phyloP scores from a whole-genome alignment of 2,113 vertebrate species.

The Micronisus gabar region DNA sequence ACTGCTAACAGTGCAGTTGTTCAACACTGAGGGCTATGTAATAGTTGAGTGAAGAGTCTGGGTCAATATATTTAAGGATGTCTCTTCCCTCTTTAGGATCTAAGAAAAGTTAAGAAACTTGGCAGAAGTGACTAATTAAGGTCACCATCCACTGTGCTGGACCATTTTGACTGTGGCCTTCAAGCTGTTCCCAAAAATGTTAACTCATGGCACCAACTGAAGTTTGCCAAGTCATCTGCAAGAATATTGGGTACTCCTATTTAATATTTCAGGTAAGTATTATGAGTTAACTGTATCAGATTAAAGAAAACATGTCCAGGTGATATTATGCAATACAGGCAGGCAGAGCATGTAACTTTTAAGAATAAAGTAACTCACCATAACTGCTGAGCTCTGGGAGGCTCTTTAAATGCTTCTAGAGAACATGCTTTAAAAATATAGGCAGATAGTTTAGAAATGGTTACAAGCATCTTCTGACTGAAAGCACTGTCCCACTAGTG shows the following conservation, averaged over 20 bases:
- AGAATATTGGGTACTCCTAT: not conserved
- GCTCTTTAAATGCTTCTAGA: constrained; percentile 19
- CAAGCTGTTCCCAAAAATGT: not conserved
- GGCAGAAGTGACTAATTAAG: not conserved
- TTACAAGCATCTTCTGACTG: constrained; percentile 8
- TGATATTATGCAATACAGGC: not conserved
- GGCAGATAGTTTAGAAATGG: not conserved
- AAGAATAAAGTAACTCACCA: not conserved
- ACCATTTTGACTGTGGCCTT: not conserved
- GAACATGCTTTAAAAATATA: not conserved
- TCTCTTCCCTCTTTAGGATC: not conserved
- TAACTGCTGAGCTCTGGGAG: not conserved
- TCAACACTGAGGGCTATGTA: not conserved
- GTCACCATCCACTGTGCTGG: not conserved
- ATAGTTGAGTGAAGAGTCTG: not conserved
- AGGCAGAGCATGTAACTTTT: not conserved
- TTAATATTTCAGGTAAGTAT: not conserved
- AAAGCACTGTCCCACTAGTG: not conserved
- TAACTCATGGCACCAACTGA: not conserved
- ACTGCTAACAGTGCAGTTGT: not conserved
- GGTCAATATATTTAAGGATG: not conserved
- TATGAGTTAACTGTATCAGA: not conserved
- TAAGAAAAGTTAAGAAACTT: not conserved
- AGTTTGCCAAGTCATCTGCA: not conserved
- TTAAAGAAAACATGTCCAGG: not conserved